Percentiles rank a stretch among this genome's conserved stretches.
phyloP scores from a whole-genome alignment of 2,113 vertebrate genomes.

The Aldabrachelys gigantea region DNA sequence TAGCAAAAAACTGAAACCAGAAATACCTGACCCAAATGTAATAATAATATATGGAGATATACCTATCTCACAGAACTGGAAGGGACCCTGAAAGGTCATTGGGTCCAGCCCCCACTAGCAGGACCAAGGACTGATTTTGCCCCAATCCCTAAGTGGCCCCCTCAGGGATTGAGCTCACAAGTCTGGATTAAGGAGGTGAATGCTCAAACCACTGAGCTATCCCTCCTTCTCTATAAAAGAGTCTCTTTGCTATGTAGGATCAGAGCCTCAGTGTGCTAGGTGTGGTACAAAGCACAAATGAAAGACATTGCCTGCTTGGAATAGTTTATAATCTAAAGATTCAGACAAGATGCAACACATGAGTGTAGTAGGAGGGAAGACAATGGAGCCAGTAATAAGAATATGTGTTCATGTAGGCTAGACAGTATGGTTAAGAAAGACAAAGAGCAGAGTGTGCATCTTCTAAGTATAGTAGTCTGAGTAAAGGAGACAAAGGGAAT shows the following conservation, averaged over 20 bases:
- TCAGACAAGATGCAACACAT: background rate
- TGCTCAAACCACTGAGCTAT: too few species aligned
- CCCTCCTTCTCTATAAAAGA: background rate
- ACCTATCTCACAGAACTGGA: too few species aligned
- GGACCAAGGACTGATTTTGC: too few species aligned
- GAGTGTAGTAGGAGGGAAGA: constrained; percentile 30
- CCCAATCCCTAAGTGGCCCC: too few species aligned
- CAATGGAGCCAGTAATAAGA: background rate
- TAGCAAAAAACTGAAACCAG: background rate
- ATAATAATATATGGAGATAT: too few species aligned
- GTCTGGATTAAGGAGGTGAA: too few species aligned
- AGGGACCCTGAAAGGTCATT: too few species aligned
- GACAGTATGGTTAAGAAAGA: background rate
- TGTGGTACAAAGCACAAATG: constrained; percentile 31
- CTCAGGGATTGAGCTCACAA: too few species aligned
- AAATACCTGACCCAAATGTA: background rate
- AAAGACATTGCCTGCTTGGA: constrained; percentile 23
- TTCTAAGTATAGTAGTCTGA: constrained; percentile 17
- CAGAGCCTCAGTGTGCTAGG: fast-evolving
- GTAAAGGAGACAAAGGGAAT: background rate
- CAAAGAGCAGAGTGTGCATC: background rate
- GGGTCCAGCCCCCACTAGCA: too few species aligned
- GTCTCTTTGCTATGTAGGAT: background rate
- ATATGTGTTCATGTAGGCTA: background rate
- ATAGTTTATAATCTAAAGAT: background rate